These are phyloP conservation scores for Crambe crambe DNA, from an alignment of 37 sponge, comb jelly and placozoan species.

Conservation along the genomic window DNA sequence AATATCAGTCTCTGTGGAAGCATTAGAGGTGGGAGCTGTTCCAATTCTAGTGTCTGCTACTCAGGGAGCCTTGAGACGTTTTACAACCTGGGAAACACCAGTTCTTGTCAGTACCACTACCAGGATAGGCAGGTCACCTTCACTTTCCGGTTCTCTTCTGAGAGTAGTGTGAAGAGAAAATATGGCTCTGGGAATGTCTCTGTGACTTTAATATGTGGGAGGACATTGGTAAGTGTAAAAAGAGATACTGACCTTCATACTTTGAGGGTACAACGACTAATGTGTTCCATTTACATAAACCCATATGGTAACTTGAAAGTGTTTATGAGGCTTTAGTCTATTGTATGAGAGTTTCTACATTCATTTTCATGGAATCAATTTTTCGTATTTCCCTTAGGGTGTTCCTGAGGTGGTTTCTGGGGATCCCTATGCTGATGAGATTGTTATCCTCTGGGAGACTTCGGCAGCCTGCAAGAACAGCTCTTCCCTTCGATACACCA, in stretches of 20 bases:
- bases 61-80: conserved; percentile 18
- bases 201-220: conserved; percentile 66
- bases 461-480: conserved; percentile 57
- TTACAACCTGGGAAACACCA: conserved; percentile 26
- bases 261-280: no score
- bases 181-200: conserved; percentile 53
- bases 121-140: conserved; percentile 21
- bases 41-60: conserved; percentile 45
- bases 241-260: not conserved
- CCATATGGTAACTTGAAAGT: no score
- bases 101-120: conserved; percentile 9
- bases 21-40: not conserved
- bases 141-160: conserved; percentile 14
- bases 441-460: conserved; percentile 70
- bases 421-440: conserved; percentile 20
- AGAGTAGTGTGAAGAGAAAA: not conserved
- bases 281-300: no score
- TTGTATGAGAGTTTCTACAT: no score
- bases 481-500: not conserved
- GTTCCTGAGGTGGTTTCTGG: conserved; percentile 52
- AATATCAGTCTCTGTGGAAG: conserved; percentile 64
- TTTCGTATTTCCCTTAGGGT: no score
- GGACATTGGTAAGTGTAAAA: conserved; percentile 41
- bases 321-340: no score
- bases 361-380: no score